Evolutionary conservation across 1,140 invertebrate genomes (phyloP).

Genomic region (Venustaconcha ellipsiformis): DNA sequence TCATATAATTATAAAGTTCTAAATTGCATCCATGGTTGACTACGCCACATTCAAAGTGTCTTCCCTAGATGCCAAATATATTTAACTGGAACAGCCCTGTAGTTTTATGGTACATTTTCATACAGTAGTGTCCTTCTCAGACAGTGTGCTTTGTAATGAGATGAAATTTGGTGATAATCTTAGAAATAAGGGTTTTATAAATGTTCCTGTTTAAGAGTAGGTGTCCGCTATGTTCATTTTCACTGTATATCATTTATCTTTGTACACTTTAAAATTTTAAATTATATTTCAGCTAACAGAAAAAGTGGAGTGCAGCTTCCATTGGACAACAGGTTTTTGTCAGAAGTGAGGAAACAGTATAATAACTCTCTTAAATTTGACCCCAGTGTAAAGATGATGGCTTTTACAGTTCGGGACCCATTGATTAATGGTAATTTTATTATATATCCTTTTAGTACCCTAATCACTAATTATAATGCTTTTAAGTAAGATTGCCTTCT

Average conservation of each 20-base stretch:
- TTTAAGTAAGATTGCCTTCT: too few relatives aligned
- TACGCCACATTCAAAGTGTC: too few relatives aligned
- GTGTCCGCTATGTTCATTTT: neutral
- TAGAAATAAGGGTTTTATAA: conserved; percentile 1
- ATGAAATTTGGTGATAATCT: neutral
- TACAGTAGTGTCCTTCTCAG: too few relatives aligned
- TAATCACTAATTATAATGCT: too few relatives aligned
- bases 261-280: neutral
- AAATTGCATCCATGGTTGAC: too few relatives aligned
- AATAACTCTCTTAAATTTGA: conserved; percentile 87
- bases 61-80: too few relatives aligned
- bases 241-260: neutral
- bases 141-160: too few relatives aligned
- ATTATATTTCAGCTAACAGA: conserved; percentile 43
- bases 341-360: conserved; percentile 78
- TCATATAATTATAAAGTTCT: too few relatives aligned
- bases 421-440: conserved; percentile 70
- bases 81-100: too few relatives aligned
- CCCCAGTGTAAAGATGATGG: conserved; percentile 79
- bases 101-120: too few relatives aligned
- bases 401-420: conserved; percentile 93
- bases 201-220: neutral
- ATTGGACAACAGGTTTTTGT: conserved; percentile 30
- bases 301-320: conserved; percentile 32
- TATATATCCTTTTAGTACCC: neutral